Base-by-base conservation (phyloP, 2,797 vertebrate species). In the Syngnathus acus region DNA sequence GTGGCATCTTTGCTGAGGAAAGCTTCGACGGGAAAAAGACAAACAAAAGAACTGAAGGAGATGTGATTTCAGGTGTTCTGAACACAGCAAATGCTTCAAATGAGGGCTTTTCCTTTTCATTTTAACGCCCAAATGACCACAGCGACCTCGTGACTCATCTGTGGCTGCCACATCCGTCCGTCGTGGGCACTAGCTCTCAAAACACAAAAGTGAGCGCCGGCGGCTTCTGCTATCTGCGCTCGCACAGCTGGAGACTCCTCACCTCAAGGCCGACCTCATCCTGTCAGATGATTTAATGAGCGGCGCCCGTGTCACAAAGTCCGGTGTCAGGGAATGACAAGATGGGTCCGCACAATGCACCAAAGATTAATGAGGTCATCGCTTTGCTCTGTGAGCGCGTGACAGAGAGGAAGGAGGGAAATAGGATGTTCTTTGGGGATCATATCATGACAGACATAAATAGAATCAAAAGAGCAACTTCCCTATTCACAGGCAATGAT, bases 291-390 rank as follows among this genome's bases (percentile, higher is more conserved):
- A 85, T 88, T 86, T 87, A 88, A 88, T 84, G 84, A 86, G 86
- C 72, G 3, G 74, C 68, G 80, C 71, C 26, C 23, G 72, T 81
- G 83, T 88, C 82, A 85, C 80, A 81, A 81, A 82, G 82, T 77
- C 71, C 78, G 53, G 75, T 78, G 83, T 81, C 79, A 73, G 72
- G 68, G 67, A 65, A 61, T 81, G 87, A 87, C 85, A 79, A 77
- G 66, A 66, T 54, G 66, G 78, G 74, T 74, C 79, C 66, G 83
- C 65, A 81, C 79, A 82, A 78, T 75, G 73, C 79, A 74, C 78
- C 26, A 71, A 82, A 89, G 87, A 88, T 88, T 87, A 88, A 89
- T 89, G 86, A 86, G 86, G 86, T 85, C 86, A 87, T 83, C 83
- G 80, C 68, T 66, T 71, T 60, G 74, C 54, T 62, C 65, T 40